Evolutionary conservation across 2,113 vertebrate species (phyloP), one percentile per base, ranked within the genome.

Genomic region (Pterocles orientalis): DNA sequence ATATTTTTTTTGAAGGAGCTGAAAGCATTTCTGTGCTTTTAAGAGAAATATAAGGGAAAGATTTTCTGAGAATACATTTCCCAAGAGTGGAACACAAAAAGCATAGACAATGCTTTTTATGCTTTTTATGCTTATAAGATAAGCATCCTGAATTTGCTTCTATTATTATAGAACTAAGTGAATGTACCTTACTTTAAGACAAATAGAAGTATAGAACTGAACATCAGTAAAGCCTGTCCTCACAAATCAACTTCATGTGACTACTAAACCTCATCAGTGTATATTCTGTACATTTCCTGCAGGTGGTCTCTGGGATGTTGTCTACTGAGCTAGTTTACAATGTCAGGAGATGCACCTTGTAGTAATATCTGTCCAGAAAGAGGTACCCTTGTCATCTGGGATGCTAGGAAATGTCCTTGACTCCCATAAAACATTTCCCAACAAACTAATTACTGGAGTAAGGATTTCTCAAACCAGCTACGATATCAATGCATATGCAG

Each of bases 211-310:
- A 20, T 4, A 48, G 28, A 92, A 94, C 18, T 26, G 17, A 43
- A 23, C 7, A 41, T 51, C 10, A 64, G 13, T 34, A 64, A 51
- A 34, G 3, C 4, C 5, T 84, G 12, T 29, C n/a, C 28, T 69
- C 39, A 65, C 14, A 94, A 51, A 47, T 41, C 14, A 82, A 10
- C 56, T 82, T 31, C 28, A 28, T 1, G 4, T 66, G 54, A 70
- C 20, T 13, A 20, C 18, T 60, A 45, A 56, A n/a, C 3, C 1
- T 2, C 0, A 0, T 28, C 14, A 34, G 3, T 47, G 33, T 16
- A 18, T 1, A 23, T 70, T 83, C 29, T 73, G 60, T 5, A 14
- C 1, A 73, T 43, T 57, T 66, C 4, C n/a, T 3, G n/a, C 9
- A 14, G 6, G 8, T 71, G 11, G 3, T 47, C n/a, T 92, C 58